Evolutionary conservation across 23 tunicate genomes (phyloP).

Genomic region (Corella eumyota): DNA sequence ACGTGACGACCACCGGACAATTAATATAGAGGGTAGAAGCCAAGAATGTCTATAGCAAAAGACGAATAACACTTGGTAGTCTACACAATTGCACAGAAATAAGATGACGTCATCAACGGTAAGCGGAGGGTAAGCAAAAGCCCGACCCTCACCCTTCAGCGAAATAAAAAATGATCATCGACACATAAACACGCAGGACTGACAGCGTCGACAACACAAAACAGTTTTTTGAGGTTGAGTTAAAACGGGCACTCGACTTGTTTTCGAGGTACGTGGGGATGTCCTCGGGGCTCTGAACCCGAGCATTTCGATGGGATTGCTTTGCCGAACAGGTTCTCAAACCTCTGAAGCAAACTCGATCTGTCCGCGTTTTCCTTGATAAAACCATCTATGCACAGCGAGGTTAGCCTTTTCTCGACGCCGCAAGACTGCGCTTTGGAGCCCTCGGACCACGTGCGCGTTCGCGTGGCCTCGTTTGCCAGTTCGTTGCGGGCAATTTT

Average conservation of each 20-base stretch:
- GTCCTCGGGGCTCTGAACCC: slow-evolving; percentile 6
- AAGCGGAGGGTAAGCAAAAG: too few relatives aligned
- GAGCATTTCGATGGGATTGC: slow-evolving; percentile 42
- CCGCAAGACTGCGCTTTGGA: not conserved
- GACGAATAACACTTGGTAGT: too few relatives aligned
- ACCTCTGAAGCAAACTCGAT: not conserved
- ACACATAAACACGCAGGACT: too few relatives aligned
- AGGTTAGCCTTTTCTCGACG: too few relatives aligned
- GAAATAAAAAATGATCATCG: too few relatives aligned
- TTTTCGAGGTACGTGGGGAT: slow-evolving; percentile 23
- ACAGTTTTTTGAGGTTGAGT: not conserved
- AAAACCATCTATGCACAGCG: not conserved
- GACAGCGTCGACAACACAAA: too few relatives aligned
- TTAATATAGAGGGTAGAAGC: too few relatives aligned
- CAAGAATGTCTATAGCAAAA: too few relatives aligned
- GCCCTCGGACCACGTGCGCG: slow-evolving; percentile 55
- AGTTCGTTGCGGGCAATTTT: not conserved
- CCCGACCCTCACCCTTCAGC: too few relatives aligned
- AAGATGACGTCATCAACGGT: too few relatives aligned
- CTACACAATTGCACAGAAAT: too few relatives aligned
- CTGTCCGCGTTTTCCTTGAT: slow-evolving; percentile 4
- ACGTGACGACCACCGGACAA: too few relatives aligned
- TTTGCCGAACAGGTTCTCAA: slow-evolving; percentile 1
- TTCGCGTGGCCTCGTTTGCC: slow-evolving; percentile 2
- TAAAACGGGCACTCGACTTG: slow-evolving; percentile 78